Percentiles rank a stretch among this genome's conserved stretches.
These are phyloP conservation scores for Turritopsis rubra DNA, from an alignment of 30 jellyfish, hydroid and myxozoan species.

Conservation along the genomic window DNA sequence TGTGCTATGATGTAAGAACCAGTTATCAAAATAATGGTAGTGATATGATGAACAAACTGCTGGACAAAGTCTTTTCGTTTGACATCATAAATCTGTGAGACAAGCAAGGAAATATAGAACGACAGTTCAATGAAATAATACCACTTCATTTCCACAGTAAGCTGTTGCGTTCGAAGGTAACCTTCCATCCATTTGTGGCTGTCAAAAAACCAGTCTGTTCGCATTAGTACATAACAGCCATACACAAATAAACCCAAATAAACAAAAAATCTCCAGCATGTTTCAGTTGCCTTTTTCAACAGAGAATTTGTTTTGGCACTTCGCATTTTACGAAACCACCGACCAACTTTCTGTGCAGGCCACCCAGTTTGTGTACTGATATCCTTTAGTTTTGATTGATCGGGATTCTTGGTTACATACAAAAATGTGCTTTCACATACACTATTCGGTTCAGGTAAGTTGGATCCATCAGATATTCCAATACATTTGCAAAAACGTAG, in stretches of 20 bases:
- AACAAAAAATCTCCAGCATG: conserved; percentile 85
- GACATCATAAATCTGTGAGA: conserved; percentile 68
- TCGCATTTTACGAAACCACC: conserved; percentile 86
- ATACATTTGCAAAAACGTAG: conserved; percentile 58
- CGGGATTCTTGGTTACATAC: conserved; percentile 52
- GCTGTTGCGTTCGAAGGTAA: conserved; percentile 46
- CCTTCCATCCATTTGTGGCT: conserved; percentile 53
- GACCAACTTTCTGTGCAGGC: conserved; percentile 55
- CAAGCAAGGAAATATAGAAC: conserved; percentile 57
- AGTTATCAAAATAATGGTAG: conserved; percentile 55
- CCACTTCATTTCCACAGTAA: conserved; percentile 61
- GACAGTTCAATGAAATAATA: conserved; percentile 68
- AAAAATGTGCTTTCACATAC: conserved; percentile 69
- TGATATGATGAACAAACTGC: conserved; percentile 87
- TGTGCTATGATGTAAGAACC: conserved; percentile 71
- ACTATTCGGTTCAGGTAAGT: conserved; percentile 66
- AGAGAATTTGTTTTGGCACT: conserved; percentile 37
- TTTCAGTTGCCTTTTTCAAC: conserved; percentile 79
- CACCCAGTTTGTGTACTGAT: conserved; percentile 83
- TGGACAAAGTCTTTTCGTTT: conserved; percentile 95
- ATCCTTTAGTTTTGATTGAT: conserved; percentile 45
- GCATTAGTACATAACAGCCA: conserved; percentile 28
- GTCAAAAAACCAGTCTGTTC: conserved; percentile 72
- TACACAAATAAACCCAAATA: conserved; percentile 35
- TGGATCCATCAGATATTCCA: conserved; percentile 59